Evolutionary conservation across 2,888 invertebrate genomes (phyloP), one percentile per base, ranked within the genome.

Genomic region (Ceraclea dissimilis): DNA sequence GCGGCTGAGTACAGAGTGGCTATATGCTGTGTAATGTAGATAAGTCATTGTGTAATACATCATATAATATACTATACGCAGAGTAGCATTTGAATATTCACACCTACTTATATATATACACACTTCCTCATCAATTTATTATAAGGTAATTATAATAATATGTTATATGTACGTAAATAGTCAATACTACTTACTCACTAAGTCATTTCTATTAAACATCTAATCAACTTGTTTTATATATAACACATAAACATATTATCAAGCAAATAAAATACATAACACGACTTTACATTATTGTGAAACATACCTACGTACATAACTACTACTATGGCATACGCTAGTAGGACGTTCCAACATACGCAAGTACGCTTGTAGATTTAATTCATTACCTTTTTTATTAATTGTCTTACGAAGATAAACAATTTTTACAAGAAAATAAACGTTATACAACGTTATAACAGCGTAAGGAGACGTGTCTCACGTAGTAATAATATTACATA

Each of bases 131-230:
- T 21, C 19, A 13, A n/a, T n/a, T n/a, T n/a, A n/a, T n/a, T n/a
- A n/a, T n/a, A n/a, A n/a, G n/a, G n/a, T n/a, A n/a, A n/a, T n/a
- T n/a, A n/a, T n/a, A n/a, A n/a, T n/a, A n/a, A n/a, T 43, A 17
- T 43, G 43, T 43, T 51, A 19, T 20, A 43, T 33, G 49, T 54
- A 54, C 49, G 26, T 54, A 54, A 26, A 26, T 26, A 49, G 52
- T 58, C 52, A 56, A 49, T 57, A 57, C 60, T 60, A 60, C 60
- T 57, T 60, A 60, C 54, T 46, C 39, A 22, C 60, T 60, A 60
- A 43, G 43, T 56, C 60, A 53, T 51, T n/a, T 58, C 60, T 60
- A 60, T 60, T 52, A 56, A 52, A 59, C 54, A 54, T 52, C 57
- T 57, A 60, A 54, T 51, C 52, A 59, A 56, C 56, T 53, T n/a